A percentile compares a stretch with the other conserved stretches of the same genome.
These are phyloP conservation scores for Picathartes gymnocephalus DNA, from an alignment of 2,113 vertebrate genomes.

Conservation along the genomic window DNA sequence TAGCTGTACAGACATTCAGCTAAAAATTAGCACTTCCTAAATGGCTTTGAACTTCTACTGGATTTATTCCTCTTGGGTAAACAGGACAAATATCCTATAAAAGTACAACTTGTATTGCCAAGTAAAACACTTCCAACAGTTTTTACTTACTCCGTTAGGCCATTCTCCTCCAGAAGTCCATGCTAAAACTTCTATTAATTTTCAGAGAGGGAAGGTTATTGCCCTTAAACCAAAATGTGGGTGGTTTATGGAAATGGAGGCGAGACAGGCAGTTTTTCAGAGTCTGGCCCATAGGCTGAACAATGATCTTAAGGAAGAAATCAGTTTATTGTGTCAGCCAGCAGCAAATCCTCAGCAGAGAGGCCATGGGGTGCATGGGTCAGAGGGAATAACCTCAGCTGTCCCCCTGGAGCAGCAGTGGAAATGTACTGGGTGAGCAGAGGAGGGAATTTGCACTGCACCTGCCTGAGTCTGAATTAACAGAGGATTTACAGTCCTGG, in stretches of 20 bases:
- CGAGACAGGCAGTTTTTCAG: background rate
- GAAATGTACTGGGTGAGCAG: background rate
- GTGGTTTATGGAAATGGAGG: background rate
- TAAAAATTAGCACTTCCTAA: background rate
- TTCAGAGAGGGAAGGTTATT: background rate
- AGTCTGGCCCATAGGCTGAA: background rate
- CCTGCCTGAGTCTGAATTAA: background rate
- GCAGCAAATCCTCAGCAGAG: background rate
- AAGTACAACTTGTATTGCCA: background rate
- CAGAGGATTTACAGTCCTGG: background rate
- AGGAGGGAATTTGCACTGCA: background rate
- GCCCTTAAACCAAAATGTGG: background rate
- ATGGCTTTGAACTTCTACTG: background rate
- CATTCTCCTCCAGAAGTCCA: background rate
- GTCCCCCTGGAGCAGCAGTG: background rate
- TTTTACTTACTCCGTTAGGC: background rate
- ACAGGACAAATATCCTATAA: background rate
- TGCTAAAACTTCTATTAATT: background rate
- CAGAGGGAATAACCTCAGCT: background rate
- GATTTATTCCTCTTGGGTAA: constrained; percentile 14
- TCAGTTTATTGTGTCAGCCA: background rate
- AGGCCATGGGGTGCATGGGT: rapidly evolving
- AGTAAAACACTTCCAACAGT: background rate
- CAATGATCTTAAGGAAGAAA: background rate
- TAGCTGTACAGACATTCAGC: background rate